A percentile compares a stretch with the other conserved stretches of the same genome.
phyloP scores from a whole-genome alignment of 2,888 invertebrate species.

The Dione juno region DNA sequence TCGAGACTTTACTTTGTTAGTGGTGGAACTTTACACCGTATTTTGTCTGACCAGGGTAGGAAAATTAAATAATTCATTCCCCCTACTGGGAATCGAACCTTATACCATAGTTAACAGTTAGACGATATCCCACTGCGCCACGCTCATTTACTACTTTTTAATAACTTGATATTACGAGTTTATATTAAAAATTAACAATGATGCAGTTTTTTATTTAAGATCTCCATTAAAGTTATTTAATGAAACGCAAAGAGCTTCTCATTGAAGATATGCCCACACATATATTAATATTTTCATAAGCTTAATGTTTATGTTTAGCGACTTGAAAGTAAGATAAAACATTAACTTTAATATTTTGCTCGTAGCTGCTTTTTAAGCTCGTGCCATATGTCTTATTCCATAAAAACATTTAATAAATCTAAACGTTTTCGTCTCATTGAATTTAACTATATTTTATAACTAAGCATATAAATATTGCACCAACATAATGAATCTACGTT shows the following conservation, averaged over 20 bases:
- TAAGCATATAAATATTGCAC: neutral
- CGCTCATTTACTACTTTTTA: neutral
- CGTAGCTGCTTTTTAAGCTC: constrained; percentile 6
- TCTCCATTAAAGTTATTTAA: constrained; percentile 46
- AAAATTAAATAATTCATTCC: neutral
- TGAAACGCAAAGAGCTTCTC: constrained; percentile 45
- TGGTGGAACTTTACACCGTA: too few relatives aligned
- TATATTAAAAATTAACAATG: constrained; percentile 43
- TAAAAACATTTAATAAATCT: too few relatives aligned
- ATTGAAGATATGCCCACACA: constrained; percentile 39
- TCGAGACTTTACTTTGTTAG: too few relatives aligned
- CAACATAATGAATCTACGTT: neutral
- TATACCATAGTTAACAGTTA: too few relatives aligned
- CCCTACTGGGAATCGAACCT: neutral
- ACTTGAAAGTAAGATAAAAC: constrained; percentile 32
- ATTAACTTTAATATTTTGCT: constrained; percentile 3
- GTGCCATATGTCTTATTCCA: too few relatives aligned
- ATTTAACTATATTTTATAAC: neutral
- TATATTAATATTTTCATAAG: constrained; percentile 37
- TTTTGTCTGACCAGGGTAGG: too few relatives aligned
- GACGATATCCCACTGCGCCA: too few relatives aligned
- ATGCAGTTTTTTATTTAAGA: constrained; percentile 46
- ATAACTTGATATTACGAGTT: constrained; percentile 17
- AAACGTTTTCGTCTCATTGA: neutral
- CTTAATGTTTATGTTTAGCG: constrained; percentile 21